Conservation (phyloP, 2,888 invertebrate genomes). For the Torymus texanus region DNA sequence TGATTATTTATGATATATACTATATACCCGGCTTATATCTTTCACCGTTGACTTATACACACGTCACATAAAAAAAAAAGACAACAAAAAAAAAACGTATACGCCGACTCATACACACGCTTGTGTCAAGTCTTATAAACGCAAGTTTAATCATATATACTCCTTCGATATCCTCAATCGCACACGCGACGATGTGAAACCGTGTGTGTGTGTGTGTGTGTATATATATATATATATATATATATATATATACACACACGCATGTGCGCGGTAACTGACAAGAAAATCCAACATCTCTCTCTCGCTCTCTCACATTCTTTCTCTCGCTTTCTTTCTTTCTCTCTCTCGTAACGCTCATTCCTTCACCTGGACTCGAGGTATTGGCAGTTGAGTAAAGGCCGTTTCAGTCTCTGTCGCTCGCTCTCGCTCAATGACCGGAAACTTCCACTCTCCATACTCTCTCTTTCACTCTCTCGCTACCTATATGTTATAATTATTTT, state of each 20-base stretch:
- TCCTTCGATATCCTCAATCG: not conserved
- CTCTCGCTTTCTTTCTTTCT: not conserved
- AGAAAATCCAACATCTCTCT: slow-evolving; percentile 1
- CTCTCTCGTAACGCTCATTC: too few relatives aligned
- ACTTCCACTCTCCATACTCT: slow-evolving; percentile 41
- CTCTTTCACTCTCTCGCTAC: slow-evolving; percentile 2
- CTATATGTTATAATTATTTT: too few relatives aligned
- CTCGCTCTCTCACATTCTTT: not conserved
- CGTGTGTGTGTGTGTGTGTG: too few relatives aligned
- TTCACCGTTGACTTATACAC: too few relatives aligned
- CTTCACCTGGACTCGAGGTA: slow-evolving; percentile 60
- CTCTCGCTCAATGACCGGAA: slow-evolving; percentile 1
- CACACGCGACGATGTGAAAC: slow-evolving; percentile 10
- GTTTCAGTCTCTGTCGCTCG: slow-evolving; percentile 51
- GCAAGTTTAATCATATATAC: not conserved
- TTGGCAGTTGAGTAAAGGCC: slow-evolving; percentile 70
- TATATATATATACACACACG: too few relatives aligned
- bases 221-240: too few relatives aligned
- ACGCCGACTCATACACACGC: too few relatives aligned
- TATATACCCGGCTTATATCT: too few relatives aligned
- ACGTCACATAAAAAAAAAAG: not conserved
- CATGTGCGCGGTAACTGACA: not conserved
- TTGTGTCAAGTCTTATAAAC: too few relatives aligned
- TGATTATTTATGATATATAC: too few relatives aligned
- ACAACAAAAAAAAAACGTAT: not conserved